A percentile compares a stretch with the other conserved stretches of the same genome.
phyloP scores from a whole-genome alignment of 2,113 vertebrate species.

The Cryptotis parvus region DNA sequence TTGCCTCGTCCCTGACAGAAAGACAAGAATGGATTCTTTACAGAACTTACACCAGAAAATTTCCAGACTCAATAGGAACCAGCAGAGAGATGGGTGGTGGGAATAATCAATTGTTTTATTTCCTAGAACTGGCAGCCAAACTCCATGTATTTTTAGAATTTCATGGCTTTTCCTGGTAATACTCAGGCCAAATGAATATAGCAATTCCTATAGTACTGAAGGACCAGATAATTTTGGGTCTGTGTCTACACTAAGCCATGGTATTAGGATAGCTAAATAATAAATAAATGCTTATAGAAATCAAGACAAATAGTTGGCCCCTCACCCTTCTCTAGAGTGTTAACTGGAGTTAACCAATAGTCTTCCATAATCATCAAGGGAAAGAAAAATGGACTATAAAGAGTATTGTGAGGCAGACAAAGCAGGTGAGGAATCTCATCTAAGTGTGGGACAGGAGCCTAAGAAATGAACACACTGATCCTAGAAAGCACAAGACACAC shows the following conservation, averaged over 20 bases:
- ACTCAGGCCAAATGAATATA: background rate
- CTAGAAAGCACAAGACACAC: background rate
- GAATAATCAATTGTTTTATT: constrained; percentile 38
- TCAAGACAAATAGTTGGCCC: background rate
- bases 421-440: background rate
- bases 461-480: background rate
- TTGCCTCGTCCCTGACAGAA: background rate
- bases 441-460: background rate
- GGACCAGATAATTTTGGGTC: background rate
- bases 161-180: background rate
- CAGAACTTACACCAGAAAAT: background rate
- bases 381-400: background rate
- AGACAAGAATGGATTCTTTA: background rate
- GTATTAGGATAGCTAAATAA: background rate
- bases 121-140: constrained; percentile 4
- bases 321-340: background rate
- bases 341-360: background rate
- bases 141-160: background rate
- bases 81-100: background rate
- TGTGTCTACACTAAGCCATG: background rate
- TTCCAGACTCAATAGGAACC: background rate
- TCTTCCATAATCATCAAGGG: background rate
- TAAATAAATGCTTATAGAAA: background rate
- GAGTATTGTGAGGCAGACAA: background rate
- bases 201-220: background rate